These are phyloP conservation scores for Frankliniella intonsa DNA, from an alignment of 2,888 invertebrate species.

Conservation along the genomic window DNA sequence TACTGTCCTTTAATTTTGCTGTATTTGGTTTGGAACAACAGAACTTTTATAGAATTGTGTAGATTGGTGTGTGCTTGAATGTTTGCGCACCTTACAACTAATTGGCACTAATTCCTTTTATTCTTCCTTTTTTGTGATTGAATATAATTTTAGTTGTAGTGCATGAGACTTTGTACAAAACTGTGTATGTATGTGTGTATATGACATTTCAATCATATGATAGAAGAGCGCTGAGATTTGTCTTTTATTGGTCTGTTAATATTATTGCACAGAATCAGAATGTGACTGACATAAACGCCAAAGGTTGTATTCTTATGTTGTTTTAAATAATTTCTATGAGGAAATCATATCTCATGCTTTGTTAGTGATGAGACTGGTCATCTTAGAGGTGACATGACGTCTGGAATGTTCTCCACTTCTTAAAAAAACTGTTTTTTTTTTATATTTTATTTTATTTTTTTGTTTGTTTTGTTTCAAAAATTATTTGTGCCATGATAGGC, in stretches of 20 bases:
- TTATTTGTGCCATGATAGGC: slow-evolving; percentile 3
- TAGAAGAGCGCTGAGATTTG: no score
- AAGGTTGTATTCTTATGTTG: slow-evolving; percentile 13
- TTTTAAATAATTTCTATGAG: not conserved
- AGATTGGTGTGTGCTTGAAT: not conserved
- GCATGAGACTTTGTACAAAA: slow-evolving; percentile 15
- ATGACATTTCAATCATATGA: not conserved
- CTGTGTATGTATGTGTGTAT: slow-evolving; percentile 31
- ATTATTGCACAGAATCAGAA: not conserved
- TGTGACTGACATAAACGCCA: slow-evolving; percentile 16
- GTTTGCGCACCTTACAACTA: not conserved
- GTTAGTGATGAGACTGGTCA: slow-evolving; percentile 19
- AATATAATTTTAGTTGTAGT: not conserved
- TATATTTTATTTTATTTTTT: not conserved
- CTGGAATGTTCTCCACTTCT: not conserved
- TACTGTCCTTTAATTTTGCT: not conserved
- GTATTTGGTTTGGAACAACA: not conserved
- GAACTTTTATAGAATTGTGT: not conserved
- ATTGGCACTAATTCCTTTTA: no score
- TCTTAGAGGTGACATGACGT: slow-evolving; percentile 9
- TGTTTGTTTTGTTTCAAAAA: not conserved
- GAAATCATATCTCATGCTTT: not conserved
- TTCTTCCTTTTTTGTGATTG: not conserved
- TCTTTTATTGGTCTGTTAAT: not conserved
- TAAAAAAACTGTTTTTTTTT: not conserved